These are phyloP conservation scores for Cephalopachus bancanus DNA, from an alignment of 2,797 vertebrate genomes.

Conservation along the genomic window DNA sequence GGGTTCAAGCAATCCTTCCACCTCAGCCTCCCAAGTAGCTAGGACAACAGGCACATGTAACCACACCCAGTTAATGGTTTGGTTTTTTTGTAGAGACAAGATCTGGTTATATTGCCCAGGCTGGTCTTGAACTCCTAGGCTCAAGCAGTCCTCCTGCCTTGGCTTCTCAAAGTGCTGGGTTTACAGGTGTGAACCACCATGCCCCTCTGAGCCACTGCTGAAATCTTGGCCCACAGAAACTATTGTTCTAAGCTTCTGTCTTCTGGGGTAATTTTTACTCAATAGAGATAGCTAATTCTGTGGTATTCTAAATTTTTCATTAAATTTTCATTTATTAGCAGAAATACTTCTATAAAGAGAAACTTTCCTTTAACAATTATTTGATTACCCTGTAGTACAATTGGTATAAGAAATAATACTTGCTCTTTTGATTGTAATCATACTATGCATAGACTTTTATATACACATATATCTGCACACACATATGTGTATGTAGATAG, in stretches of 20 bases:
- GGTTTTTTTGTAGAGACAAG: too few relatives aligned
- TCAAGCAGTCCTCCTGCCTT: too few relatives aligned
- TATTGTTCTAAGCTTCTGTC: not conserved
- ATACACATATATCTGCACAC: too few relatives aligned
- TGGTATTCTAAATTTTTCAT: slow-evolving; percentile 34
- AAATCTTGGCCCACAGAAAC: not conserved
- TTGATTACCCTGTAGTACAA: not conserved
- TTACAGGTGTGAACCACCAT: too few relatives aligned
- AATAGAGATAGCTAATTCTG: not conserved
- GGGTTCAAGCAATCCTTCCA: too few relatives aligned
- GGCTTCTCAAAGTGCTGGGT: too few relatives aligned
- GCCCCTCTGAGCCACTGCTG: not conserved
- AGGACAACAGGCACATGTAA: too few relatives aligned
- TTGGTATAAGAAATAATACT: not conserved
- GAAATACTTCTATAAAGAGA: slow-evolving; percentile 22
- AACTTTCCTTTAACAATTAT: not conserved
- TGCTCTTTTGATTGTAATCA: slow-evolving; percentile 38
- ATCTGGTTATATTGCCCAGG: too few relatives aligned
- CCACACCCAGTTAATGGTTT: too few relatives aligned
- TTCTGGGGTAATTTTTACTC: not conserved
- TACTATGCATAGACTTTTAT: not conserved
- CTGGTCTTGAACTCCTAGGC: too few relatives aligned
- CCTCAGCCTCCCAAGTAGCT: too few relatives aligned
- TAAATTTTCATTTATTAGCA: slow-evolving; percentile 9
- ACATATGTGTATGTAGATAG: not conserved